Conservation (phyloP, 2,888 invertebrate species). For the Euplexia lucipara region DNA sequence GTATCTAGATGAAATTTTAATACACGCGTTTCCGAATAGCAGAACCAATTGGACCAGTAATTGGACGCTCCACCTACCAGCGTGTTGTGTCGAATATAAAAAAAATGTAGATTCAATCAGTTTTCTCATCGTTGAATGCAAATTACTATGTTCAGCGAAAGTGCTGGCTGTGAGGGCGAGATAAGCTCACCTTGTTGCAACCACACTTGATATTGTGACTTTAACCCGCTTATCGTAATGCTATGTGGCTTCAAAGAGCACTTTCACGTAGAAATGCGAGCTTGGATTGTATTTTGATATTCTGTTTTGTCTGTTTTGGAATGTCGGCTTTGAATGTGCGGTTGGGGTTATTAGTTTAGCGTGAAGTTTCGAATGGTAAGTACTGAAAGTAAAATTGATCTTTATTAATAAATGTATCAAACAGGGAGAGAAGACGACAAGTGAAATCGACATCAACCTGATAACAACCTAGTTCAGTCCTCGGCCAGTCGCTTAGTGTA, state of each 20-base stretch:
- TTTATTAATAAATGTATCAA: too few species aligned
- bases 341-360: not conserved
- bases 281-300: conserved; percentile 23
- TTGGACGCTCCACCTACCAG: conserved; percentile 4
- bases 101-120: conserved; percentile 54
- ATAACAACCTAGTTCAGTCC: too few species aligned
- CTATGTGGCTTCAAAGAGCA: conserved; percentile 10
- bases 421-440: too few species aligned
- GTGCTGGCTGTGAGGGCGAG: conserved; percentile 19
- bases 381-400: too few species aligned
- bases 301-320: conserved; percentile 21
- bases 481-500: too few species aligned
- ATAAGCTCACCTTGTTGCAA: conserved; percentile 30
- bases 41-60: conserved; percentile 17
- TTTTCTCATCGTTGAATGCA: conserved; percentile 48
- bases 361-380: not conserved
- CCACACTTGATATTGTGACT: conserved; percentile 20
- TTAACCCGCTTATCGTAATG: conserved; percentile 36
- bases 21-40: not conserved
- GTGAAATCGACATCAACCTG: too few species aligned
- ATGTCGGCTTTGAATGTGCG: not conserved
- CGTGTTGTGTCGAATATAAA: conserved; percentile 16
- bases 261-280: conserved; percentile 22
- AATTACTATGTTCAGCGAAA: conserved; percentile 40
- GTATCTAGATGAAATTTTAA: not conserved